These are phyloP conservation scores for Coregonus suidteri DNA, from an alignment of 2,797 vertebrate genomes.

Conservation along the genomic window DNA sequence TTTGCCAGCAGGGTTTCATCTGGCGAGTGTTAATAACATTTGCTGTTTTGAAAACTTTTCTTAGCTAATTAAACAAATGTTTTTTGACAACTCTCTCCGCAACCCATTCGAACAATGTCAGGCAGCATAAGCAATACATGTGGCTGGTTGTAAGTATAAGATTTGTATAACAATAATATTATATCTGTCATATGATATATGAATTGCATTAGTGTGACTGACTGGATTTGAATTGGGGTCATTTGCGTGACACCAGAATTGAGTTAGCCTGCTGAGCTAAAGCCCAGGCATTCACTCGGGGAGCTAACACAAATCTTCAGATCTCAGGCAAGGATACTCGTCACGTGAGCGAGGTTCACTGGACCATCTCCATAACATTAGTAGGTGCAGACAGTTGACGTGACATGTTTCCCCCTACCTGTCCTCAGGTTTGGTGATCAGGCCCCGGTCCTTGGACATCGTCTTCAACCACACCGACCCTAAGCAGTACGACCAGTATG, in stretches of 20 bases:
- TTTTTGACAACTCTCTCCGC: neutral
- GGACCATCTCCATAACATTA: neutral
- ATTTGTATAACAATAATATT: too few relatives aligned
- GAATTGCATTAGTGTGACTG: neutral
- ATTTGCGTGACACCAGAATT: too few relatives aligned
- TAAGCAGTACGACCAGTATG: constrained; percentile 71
- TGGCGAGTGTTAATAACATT: constrained; percentile 2
- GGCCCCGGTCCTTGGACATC: constrained; percentile 85
- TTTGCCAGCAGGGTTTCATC: neutral
- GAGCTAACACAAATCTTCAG: too few relatives aligned
- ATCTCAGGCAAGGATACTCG: too few relatives aligned
- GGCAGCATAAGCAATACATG: too few relatives aligned
- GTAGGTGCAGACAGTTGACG: neutral
- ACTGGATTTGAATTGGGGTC: neutral
- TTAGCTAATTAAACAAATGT: neutral
- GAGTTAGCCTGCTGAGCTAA: too few relatives aligned
- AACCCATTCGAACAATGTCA: neutral
- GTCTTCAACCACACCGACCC: constrained; percentile 74
- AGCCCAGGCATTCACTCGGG: too few relatives aligned
- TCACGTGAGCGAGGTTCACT: too few relatives aligned
- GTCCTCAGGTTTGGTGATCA: constrained; percentile 86
- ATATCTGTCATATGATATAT: neutral
- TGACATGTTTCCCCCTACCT: constrained; percentile 33
- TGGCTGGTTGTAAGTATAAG: too few relatives aligned
- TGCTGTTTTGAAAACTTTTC: neutral